These are phyloP conservation scores for Calyptommatus sinebrachiatus DNA, from an alignment of 2,113 vertebrate genomes.

Conservation along the genomic window DNA sequence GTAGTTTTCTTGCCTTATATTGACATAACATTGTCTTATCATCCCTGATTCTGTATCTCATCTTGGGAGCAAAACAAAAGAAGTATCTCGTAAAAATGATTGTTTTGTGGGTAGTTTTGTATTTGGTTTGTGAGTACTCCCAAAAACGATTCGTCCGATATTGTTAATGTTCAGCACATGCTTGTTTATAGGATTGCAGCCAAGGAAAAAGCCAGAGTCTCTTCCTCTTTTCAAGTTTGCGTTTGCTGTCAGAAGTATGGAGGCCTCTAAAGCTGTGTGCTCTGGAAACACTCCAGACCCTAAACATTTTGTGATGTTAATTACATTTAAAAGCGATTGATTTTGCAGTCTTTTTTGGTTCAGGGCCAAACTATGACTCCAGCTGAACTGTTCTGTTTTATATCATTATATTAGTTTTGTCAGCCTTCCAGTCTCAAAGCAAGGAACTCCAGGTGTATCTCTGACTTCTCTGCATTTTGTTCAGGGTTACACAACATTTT, in stretches of 20 bases:
- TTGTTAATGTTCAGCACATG: slow-evolving; percentile 5
- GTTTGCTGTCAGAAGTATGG: neutral
- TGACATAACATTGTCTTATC: neutral
- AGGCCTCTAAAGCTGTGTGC: slow-evolving; percentile 13
- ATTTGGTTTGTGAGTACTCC: neutral
- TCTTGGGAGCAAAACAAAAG: neutral
- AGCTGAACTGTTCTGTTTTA: slow-evolving; percentile 19
- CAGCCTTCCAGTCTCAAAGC: slow-evolving; percentile 17
- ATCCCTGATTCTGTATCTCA: neutral
- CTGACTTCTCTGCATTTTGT: slow-evolving; percentile 10
- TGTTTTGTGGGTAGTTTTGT: neutral
- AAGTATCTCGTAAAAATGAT: neutral
- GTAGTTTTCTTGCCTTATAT: neutral
- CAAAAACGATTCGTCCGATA: neutral
- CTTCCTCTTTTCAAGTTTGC: neutral
- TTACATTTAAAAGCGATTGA: slow-evolving; percentile 26
- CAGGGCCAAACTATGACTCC: neutral
- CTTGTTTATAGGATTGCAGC: neutral
- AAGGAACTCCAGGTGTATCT: slow-evolving; percentile 4
- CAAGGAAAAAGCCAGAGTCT: neutral
- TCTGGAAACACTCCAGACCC: slow-evolving; percentile 7
- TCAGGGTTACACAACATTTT: slow-evolving; percentile 11
- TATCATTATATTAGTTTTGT: slow-evolving; percentile 8
- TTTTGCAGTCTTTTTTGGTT: slow-evolving; percentile 22
- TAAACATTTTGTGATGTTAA: slow-evolving; percentile 28